These are phyloP conservation scores for Mesoligia furuncula DNA, from an alignment of 2,888 invertebrate genomes.

Conservation along the genomic window DNA sequence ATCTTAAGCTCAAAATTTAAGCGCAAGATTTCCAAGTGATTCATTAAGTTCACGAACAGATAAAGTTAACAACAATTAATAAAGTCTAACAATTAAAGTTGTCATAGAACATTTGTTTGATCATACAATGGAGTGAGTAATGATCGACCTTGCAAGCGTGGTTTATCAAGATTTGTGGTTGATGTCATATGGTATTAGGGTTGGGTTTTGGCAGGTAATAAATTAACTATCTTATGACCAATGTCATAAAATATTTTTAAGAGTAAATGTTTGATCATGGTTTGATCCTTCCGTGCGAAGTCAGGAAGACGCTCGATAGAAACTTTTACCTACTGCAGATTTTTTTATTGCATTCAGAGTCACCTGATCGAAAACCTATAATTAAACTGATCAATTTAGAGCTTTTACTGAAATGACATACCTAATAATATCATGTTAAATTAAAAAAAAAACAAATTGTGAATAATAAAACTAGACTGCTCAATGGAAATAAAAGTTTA, in stretches of 20 bases:
- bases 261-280: too few species aligned
- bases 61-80: slow-evolving; percentile 75
- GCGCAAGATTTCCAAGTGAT: slow-evolving; percentile 32
- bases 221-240: background rate
- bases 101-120: slow-evolving; percentile 73
- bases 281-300: background rate
- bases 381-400: background rate
- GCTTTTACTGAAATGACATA: background rate
- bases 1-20: slow-evolving; percentile 33
- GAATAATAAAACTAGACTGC: background rate
- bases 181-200: slow-evolving; percentile 70
- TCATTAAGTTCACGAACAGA: slow-evolving; percentile 49
- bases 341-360: too few species aligned
- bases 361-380: too few species aligned
- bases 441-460: background rate
- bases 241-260: background rate
- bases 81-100: slow-evolving; percentile 75
- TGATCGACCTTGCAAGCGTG: slow-evolving; percentile 65
- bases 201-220: slow-evolving; percentile 23
- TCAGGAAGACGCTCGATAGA: background rate
- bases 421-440: background rate
- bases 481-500: background rate
- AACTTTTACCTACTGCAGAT: background rate
- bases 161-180: slow-evolving; percentile 71
- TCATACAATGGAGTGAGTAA: slow-evolving; percentile 72